phyloP scores from a whole-genome alignment of 2,888 invertebrate species.

The Rhodophaea formosa region DNA sequence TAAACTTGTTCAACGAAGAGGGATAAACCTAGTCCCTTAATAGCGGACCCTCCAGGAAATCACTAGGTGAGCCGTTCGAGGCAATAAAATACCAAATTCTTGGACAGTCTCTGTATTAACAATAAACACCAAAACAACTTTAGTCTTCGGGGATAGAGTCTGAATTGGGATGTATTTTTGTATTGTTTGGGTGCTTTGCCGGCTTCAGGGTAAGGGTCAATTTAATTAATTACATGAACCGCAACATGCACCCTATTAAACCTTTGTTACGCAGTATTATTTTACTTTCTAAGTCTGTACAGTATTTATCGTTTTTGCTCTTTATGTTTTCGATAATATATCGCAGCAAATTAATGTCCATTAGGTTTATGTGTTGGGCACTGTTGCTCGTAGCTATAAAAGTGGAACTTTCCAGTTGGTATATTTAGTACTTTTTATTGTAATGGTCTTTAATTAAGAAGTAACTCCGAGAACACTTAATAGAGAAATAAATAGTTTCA shows the following conservation, averaged over 20 bases:
- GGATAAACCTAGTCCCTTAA: constrained; percentile 54
- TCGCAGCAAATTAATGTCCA: constrained; percentile 19
- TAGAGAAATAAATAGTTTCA: too few relatives aligned
- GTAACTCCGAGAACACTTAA: not conserved
- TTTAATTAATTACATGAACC: constrained; percentile 70
- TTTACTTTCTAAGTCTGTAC: constrained; percentile 46
- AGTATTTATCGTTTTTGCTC: constrained; percentile 47
- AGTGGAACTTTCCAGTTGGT: not conserved
- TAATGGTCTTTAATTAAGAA: not conserved
- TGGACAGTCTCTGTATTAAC: constrained; percentile 46
- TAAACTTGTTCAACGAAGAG: constrained; percentile 46
- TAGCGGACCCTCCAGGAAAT: constrained; percentile 56
- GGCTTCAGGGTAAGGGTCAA: constrained; percentile 62
- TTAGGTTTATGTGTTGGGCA: not conserved
- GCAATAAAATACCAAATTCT: constrained; percentile 63
- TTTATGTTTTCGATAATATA: constrained; percentile 31
- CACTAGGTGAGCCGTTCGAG: constrained; percentile 55
- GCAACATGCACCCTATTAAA: constrained; percentile 66
- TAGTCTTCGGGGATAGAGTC: constrained; percentile 42
- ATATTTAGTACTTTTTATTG: not conserved
- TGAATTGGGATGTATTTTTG: constrained; percentile 40
- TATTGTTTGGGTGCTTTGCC: constrained; percentile 43
- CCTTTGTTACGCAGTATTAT: constrained; percentile 60
- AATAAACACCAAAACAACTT: constrained; percentile 37
- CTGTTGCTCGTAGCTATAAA: not conserved